Percentiles rank a stretch among this genome's conserved stretches.
These are phyloP conservation scores for Chaetogeoica ovagalla DNA, from an alignment of 2,888 invertebrate genomes.

Conservation along the genomic window DNA sequence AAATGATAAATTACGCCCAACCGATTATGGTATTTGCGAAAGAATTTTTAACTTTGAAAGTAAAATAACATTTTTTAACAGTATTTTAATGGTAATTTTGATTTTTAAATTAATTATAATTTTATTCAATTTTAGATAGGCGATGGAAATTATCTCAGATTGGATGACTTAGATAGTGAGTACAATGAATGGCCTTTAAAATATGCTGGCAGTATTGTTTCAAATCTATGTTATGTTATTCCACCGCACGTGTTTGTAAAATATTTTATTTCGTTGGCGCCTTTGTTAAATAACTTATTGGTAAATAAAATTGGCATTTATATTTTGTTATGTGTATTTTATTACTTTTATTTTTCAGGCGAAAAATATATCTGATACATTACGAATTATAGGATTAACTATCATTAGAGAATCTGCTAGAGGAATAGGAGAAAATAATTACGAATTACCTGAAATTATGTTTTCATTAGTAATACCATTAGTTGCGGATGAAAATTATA, in stretches of 20 bases:
- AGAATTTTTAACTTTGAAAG: conserved; percentile 31
- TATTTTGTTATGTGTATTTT: neutral
- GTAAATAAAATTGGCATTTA: conserved; percentile 11
- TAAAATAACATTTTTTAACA: conserved; percentile 5
- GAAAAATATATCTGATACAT: conserved; percentile 54
- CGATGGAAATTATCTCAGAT: conserved; percentile 37
- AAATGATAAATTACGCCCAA: conserved; percentile 39
- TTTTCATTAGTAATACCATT: conserved; percentile 68
- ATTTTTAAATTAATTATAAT: neutral
- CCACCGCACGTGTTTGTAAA: conserved; percentile 18
- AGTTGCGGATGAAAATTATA: conserved; percentile 68
- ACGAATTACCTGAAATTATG: conserved; percentile 62
- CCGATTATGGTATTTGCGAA: conserved; percentile 44
- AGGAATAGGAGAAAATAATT: conserved; percentile 63
- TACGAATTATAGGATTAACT: conserved; percentile 71
- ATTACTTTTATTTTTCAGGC: conserved; percentile 25
- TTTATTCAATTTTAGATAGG: conserved; percentile 23
- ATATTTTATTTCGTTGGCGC: conserved; percentile 31
- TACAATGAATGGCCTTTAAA: conserved; percentile 45
- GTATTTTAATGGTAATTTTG: neutral
- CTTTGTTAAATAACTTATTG: conserved; percentile 44
- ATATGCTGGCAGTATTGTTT: conserved; percentile 38
- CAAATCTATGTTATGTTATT: conserved; percentile 46
- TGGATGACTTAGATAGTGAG: conserved; percentile 48
- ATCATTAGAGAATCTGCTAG: conserved; percentile 74